Base-by-base conservation (phyloP, 30 jellyfish, hydroid and myxozoan species). In the Aurelia sp. region DNA sequence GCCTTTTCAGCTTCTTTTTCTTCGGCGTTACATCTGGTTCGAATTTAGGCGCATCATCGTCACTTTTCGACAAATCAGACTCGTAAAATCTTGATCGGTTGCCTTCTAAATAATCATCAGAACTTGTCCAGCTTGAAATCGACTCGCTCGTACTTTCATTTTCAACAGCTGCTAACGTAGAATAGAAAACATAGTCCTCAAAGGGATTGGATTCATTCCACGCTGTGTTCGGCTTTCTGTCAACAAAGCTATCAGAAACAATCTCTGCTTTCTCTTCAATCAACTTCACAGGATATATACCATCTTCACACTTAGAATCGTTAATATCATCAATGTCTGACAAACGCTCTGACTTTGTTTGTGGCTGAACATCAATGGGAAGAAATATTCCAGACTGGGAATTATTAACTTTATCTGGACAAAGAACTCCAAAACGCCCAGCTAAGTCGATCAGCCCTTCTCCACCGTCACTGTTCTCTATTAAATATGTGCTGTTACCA, bases 81-180 rank as follows among this genome's bases (percentile, higher is more conserved):
- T 58, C 72, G 52, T 18, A 44, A 47, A 70, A 24, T 31, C 44
- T 19, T 2, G 66, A 38, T 68, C 50, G 64, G 31, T 57, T 85
- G 3, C 72, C 48, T 17, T 68, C 92, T 24, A 71, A 22, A 71
- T 15, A 82, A 5, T 82, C 86, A 33, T 72, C 86, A 5, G 88
- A 12, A 52, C 80, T 72, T 63, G 63, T 78, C 82, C 72, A 48
- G 40, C 88, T 72, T 22, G 88, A 58, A 13, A 73, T 59, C 10
- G 83, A 20, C 66, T 66, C 93, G 74, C 88, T 61, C n/a, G 50
- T 62, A 24, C 70, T 74, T 82, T 62, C 87, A 44, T 40, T n/a
- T 11, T 62, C 88, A 62, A 73, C 93, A 84, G 88, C 82, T 72
- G 93, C 87, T 22, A 73, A 38, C 61, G 76, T n/a, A 10, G 93